A percentile compares a stretch with the other conserved stretches of the same genome.
These are phyloP conservation scores for Myzus persicae DNA, from an alignment of 1,140 invertebrate genomes.

Conservation along the genomic window DNA sequence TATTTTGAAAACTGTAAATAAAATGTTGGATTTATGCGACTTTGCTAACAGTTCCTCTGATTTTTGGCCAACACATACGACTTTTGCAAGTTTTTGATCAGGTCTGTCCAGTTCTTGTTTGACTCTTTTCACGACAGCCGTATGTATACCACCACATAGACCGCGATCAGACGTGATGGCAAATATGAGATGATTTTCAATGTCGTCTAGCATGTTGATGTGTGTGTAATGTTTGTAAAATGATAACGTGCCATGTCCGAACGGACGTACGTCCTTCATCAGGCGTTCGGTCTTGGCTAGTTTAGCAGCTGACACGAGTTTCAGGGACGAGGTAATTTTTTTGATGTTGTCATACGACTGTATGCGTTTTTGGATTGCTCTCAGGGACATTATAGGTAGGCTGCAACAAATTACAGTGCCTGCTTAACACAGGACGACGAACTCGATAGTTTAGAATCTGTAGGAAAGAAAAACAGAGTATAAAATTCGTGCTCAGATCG, in stretches of 20 bases:
- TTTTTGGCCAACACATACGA: conserved; percentile 29
- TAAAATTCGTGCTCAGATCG: not conserved
- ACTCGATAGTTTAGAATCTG: no score
- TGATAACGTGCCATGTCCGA: conserved; percentile 6
- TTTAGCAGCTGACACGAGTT: conserved; percentile 36
- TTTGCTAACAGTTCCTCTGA: not conserved
- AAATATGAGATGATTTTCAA: conserved; percentile 37
- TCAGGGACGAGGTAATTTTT: conserved; percentile 35
- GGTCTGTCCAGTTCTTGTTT: conserved; percentile 5
- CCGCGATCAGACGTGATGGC: conserved; percentile 36
- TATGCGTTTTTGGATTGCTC: conserved; percentile 38
- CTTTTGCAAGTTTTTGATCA: conserved; percentile 18
- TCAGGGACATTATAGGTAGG: conserved; percentile 7
- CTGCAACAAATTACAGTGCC: no score
- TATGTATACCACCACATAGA: conserved; percentile 22
- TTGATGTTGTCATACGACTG: conserved; percentile 19
- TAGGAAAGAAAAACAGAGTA: not conserved
- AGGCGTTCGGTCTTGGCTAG: conserved; percentile 19
- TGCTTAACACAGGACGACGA: not conserved
- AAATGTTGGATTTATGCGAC: not conserved
- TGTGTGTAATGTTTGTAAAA: conserved; percentile 49
- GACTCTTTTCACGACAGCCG: conserved; percentile 19
- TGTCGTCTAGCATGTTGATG: conserved; percentile 34
- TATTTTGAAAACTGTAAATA: conserved; percentile 25
- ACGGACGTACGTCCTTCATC: not conserved